phyloP scores from a whole-genome alignment of 2,113 vertebrate genomes.

The Caranx melampygus region DNA sequence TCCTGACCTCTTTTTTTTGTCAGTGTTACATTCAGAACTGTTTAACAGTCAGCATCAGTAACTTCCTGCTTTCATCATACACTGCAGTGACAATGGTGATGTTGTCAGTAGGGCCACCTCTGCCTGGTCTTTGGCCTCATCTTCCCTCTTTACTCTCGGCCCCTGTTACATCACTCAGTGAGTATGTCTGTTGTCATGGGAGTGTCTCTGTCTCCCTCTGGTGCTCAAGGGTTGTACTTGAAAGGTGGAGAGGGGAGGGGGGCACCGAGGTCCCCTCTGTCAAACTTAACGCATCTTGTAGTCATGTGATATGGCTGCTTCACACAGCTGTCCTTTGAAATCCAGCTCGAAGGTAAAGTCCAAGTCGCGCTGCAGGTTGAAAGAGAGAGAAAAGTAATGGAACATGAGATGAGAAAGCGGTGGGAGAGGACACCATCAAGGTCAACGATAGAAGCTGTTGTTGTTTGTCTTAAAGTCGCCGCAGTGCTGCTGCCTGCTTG shows the following conservation, averaged over 20 bases:
- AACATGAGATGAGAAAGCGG: not conserved
- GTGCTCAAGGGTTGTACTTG: constrained; percentile 36
- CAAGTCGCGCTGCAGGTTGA: constrained; percentile 90
- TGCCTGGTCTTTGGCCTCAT: constrained; percentile 25
- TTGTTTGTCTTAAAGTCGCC: constrained; percentile 44
- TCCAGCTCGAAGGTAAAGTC: constrained; percentile 98
- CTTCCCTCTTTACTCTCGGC: not conserved
- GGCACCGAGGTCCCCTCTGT: constrained; percentile 38
- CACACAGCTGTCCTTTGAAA: constrained; percentile 98
- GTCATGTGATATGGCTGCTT: constrained; percentile 95
- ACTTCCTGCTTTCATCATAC: constrained; percentile 37
- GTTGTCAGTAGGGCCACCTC: constrained; percentile 43
- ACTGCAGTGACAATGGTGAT: constrained; percentile 27
- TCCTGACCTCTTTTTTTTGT: constrained; percentile 45
- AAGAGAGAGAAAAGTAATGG: not conserved
- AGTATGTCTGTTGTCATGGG: constrained; percentile 22
- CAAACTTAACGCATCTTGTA: constrained; percentile 95
- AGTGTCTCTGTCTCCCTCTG: constrained; percentile 51
- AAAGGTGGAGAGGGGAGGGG: not conserved
- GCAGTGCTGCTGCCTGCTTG: constrained; percentile 41
- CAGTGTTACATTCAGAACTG: constrained; percentile 75
- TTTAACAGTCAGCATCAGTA: constrained; percentile 69
- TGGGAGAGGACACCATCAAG: constrained; percentile 46
- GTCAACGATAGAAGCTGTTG: constrained; percentile 59
- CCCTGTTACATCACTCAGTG: constrained; percentile 16